A percentile compares a stretch with the other conserved stretches of the same genome.
These are phyloP conservation scores for Etia nguti DNA, from an alignment of 2,113 vertebrate species.

Conservation along the genomic window DNA sequence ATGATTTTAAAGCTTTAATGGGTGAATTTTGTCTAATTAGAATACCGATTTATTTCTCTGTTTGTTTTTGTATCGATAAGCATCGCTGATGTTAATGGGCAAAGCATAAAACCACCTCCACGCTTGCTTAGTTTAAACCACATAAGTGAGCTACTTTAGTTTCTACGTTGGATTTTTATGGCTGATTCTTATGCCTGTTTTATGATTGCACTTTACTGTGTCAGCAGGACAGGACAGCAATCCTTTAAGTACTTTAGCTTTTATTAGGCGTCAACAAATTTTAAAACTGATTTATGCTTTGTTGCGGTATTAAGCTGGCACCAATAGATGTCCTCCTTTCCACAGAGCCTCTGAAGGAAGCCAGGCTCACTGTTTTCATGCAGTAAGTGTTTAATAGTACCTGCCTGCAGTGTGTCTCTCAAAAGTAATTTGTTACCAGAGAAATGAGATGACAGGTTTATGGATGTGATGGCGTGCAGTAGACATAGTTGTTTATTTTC, in stretches of 20 bases:
- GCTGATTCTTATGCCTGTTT: background rate
- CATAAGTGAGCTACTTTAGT: background rate
- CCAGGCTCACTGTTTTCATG: background rate
- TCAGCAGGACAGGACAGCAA: background rate
- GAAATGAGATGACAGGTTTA: background rate
- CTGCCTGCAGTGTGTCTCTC: background rate
- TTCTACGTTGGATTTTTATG: background rate
- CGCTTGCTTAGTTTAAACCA: background rate
- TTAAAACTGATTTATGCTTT: background rate
- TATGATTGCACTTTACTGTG: background rate
- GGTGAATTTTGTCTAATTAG: background rate
- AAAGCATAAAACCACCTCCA: background rate
- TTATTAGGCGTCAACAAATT: background rate
- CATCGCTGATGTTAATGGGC: background rate
- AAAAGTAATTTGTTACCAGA: background rate
- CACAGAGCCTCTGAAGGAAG: background rate
- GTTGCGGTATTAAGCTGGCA: background rate
- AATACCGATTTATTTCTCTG: background rate
- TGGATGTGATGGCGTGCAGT: background rate
- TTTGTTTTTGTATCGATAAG: background rate
- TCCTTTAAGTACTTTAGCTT: background rate
- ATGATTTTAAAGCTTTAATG: background rate
- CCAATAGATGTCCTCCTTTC: constrained; percentile 45
- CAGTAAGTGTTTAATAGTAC: background rate
- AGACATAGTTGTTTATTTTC: background rate